Conservation (phyloP, 1,140 invertebrate genomes). For the Ceratosolen fusciceps region DNA sequence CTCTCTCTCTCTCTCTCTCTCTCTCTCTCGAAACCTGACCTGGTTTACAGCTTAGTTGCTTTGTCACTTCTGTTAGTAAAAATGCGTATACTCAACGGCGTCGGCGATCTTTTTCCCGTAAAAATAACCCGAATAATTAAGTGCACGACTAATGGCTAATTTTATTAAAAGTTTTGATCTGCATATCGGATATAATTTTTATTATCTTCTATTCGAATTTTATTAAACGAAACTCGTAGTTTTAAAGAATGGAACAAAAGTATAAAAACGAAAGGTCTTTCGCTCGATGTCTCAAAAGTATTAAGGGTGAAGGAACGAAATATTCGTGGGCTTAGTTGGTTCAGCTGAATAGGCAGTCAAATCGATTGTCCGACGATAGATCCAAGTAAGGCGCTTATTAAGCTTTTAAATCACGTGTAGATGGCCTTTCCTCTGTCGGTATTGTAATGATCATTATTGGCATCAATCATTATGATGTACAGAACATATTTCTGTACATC, state of each 20-base stretch:
- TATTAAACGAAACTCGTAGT: too few relatives aligned
- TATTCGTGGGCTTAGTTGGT: not conserved
- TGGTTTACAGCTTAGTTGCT: constrained; percentile 27
- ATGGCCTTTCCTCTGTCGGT: not conserved
- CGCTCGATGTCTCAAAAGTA: too few relatives aligned
- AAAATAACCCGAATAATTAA: not conserved
- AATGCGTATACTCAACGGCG: not conserved
- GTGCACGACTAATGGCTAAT: not conserved
- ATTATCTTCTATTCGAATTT: too few relatives aligned
- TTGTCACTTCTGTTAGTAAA: not conserved
- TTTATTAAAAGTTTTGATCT: not conserved
- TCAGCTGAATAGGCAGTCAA: not conserved
- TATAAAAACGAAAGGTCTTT: too few relatives aligned
- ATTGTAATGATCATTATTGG: not conserved
- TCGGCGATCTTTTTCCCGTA: not conserved
- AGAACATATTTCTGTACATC: not conserved
- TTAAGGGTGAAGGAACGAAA: too few relatives aligned
- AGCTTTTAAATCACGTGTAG: not conserved
- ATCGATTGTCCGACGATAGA: not conserved
- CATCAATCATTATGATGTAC: not conserved
- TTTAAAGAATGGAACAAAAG: too few relatives aligned
- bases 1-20: constrained; percentile 44
- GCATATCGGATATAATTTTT: too few relatives aligned
- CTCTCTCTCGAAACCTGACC: constrained; percentile 48
- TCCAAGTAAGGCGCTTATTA: not conserved